Percentiles rank a stretch among this genome's conserved stretches.
Conservation (phyloP, 1,140 invertebrate species). For the Procambarus virginalis region DNA sequence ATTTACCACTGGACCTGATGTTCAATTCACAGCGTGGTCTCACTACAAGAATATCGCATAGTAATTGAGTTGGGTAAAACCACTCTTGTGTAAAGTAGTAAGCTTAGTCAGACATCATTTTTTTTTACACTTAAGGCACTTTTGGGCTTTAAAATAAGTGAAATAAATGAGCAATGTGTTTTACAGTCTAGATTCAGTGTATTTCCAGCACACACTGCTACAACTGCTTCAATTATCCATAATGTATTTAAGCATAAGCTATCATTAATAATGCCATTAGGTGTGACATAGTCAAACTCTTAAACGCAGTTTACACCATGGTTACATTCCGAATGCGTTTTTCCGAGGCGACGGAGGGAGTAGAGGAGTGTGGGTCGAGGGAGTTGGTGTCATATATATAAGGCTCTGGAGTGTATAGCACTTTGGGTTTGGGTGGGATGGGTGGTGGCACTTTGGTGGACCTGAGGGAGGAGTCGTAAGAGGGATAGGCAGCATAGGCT, state of each 20-base stretch:
- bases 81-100: neutral
- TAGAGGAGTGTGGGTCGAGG: slow-evolving; percentile 55
- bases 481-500: slow-evolving; percentile 68
- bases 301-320: slow-evolving; percentile 66
- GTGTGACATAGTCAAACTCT: neutral
- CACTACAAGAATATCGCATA: neutral
- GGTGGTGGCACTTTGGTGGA: slow-evolving; percentile 66
- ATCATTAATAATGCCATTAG: slow-evolving; percentile 72
- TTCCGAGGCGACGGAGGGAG: slow-evolving; percentile 51
- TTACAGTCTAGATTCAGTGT: too few relatives aligned
- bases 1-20: neutral
- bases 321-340: slow-evolving; percentile 68
- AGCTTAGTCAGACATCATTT: too few relatives aligned
- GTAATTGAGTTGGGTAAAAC: neutral
- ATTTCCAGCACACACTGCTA: neutral
- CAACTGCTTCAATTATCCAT: neutral
- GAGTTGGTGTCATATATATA: slow-evolving; percentile 63
- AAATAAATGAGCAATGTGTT: too few relatives aligned
- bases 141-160: too few relatives aligned
- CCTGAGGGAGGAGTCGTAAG: slow-evolving; percentile 62
- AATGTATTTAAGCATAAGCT: neutral
- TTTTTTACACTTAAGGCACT: too few relatives aligned
- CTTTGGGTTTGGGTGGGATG: slow-evolving; percentile 69
- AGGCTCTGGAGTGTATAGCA: slow-evolving; percentile 66
- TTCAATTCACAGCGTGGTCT: neutral